Percentiles rank a stretch among this genome's conserved stretches.
Conservation (phyloP, 2,797 vertebrate species). For the Atherinosoma microstoma region DNA sequence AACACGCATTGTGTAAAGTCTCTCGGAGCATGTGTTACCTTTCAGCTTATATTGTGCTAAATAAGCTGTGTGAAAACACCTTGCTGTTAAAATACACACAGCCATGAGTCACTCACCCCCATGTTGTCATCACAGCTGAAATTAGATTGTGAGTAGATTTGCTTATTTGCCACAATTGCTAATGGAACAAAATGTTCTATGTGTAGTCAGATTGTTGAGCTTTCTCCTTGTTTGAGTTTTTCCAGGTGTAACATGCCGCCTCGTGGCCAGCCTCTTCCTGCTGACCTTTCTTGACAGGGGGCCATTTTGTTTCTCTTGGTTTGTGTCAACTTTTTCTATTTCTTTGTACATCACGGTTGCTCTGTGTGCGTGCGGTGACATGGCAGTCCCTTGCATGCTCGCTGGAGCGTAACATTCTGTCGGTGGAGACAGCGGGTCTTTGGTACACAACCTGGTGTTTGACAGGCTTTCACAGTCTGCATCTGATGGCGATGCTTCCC, state of each 20-base stretch:
- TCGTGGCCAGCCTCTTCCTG: conserved; percentile 16
- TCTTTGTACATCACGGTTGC: conserved; percentile 21
- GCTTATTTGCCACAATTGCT: conserved; percentile 14
- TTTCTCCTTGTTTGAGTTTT: conserved; percentile 5
- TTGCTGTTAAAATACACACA: conserved; percentile 36
- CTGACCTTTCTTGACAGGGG: conserved; percentile 65
- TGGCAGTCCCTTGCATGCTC: conserved; percentile 57
- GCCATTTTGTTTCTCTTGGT: conserved; percentile 67
- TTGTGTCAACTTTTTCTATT: conserved; percentile 52
- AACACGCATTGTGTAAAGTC: conserved; percentile 11
- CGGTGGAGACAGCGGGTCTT: conserved; percentile 63
- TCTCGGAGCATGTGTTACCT: conserved; percentile 23
- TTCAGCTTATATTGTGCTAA: conserved; percentile 48
- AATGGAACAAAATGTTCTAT: conserved; percentile 6
- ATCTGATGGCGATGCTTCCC: conserved; percentile 57
- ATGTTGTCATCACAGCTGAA: conserved; percentile 29
- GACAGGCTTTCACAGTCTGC: conserved; percentile 64
- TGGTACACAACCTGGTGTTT: conserved; percentile 64
- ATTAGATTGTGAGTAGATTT: conserved; percentile 31
- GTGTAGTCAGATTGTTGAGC: background rate
- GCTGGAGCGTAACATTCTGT: conserved; percentile 51
- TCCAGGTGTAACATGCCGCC: conserved; percentile 3
- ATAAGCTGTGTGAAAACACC: conserved; percentile 52
- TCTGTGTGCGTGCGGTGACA: conserved; percentile 49
- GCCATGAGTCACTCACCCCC: conserved; percentile 51